Evolutionary conservation across 2,113 vertebrate species (phyloP).

Genomic region (Sisor rabdophorus): DNA sequence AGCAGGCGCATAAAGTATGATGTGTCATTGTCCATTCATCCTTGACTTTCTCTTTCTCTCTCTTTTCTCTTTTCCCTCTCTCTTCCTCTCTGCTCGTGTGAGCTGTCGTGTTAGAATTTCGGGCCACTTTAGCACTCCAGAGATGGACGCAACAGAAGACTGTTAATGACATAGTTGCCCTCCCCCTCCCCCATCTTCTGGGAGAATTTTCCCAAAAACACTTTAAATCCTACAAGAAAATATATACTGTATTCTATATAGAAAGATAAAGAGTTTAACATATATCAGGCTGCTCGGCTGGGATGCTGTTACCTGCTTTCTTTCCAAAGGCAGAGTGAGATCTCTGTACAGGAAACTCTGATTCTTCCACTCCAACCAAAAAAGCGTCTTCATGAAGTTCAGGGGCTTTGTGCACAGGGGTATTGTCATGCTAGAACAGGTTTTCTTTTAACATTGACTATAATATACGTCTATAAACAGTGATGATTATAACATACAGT

Average conservation of each 20-base stretch:
- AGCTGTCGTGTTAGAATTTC: conserved; percentile 19
- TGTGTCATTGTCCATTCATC: conserved; percentile 43
- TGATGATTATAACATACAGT: neutral
- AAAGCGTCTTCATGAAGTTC: too few relatives aligned
- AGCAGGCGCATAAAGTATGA: conserved; percentile 50
- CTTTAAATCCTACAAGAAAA: neutral
- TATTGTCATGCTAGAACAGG: too few relatives aligned
- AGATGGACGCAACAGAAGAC: conserved; percentile 15
- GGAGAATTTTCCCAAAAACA: neutral
- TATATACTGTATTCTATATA: neutral
- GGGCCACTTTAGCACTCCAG: conserved; percentile 29
- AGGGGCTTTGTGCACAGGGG: too few relatives aligned
- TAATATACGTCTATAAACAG: too few relatives aligned
- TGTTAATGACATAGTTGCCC: conserved; percentile 19
- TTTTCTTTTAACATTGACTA: too few relatives aligned
- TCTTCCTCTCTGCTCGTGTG: neutral
- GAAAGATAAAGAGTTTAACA: neutral
- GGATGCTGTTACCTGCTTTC: neutral
- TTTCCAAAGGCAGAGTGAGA: neutral
- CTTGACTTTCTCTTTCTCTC: conserved; percentile 19
- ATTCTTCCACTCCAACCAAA: too few relatives aligned
- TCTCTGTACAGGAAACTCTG: too few relatives aligned
- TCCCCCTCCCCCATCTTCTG: conserved; percentile 37
- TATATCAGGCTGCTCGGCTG: neutral
- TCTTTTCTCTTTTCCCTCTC: neutral